A percentile compares a stretch with the other conserved stretches of the same genome.
Conservation (phyloP, 2,113 vertebrate genomes). For the Phodopus roborovskii region DNA sequence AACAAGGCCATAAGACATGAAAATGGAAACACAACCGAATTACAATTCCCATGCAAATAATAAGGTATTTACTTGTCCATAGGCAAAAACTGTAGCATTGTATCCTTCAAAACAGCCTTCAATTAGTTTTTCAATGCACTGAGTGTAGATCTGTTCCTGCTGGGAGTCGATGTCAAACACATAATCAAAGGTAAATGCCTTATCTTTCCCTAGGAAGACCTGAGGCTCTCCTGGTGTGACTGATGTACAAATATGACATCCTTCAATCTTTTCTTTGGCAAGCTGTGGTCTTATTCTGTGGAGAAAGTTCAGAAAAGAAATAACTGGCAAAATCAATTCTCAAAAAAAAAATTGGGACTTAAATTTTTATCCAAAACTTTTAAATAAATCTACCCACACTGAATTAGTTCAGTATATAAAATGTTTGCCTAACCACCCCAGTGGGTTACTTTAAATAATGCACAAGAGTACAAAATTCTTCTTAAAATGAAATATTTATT, state of each 20-base stretch:
- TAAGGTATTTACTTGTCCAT: slow-evolving; percentile 92
- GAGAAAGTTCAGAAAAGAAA: slow-evolving; percentile 48
- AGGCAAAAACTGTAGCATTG: slow-evolving; percentile 98
- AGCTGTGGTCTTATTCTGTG: slow-evolving; percentile 97
- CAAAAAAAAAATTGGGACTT: slow-evolving; percentile 57
- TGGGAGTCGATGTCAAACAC: slow-evolving; percentile 95
- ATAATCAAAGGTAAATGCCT: slow-evolving; percentile 97
- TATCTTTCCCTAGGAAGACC: slow-evolving; percentile 98
- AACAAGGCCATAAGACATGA: background rate
- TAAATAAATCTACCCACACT: slow-evolving; percentile 4
- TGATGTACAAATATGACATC: slow-evolving; percentile 98
- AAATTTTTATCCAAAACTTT: slow-evolving; percentile 24
- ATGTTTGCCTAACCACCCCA: background rate
- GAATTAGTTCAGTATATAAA: slow-evolving; percentile 18
- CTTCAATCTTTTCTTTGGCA: slow-evolving; percentile 98
- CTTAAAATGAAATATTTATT: slow-evolving; percentile 44
- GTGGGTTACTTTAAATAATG: slow-evolving; percentile 18
- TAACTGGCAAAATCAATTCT: background rate
- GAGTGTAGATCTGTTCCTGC: slow-evolving; percentile 93
- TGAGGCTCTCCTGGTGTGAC: slow-evolving; percentile 97
- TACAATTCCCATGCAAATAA: background rate
- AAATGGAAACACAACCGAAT: background rate
- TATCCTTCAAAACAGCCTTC: slow-evolving; percentile 99
- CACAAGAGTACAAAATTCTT: slow-evolving; percentile 13
- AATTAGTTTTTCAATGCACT: slow-evolving; percentile 96